phyloP scores from a whole-genome alignment of 2,113 vertebrate genomes.

The Lagopus leucura region DNA sequence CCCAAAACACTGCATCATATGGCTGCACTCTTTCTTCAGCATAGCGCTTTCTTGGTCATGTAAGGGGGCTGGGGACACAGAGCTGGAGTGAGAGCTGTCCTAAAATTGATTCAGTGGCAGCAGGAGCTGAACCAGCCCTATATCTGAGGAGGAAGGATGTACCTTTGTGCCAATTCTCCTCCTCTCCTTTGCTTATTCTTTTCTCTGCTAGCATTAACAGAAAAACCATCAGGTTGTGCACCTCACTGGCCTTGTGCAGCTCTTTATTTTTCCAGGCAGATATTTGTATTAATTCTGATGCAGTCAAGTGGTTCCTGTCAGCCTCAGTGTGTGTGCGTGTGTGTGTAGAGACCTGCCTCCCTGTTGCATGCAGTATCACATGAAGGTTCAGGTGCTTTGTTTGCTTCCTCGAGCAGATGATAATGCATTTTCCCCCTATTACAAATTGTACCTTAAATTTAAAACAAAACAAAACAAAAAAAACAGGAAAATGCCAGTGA shows the following conservation, averaged over 20 bases:
- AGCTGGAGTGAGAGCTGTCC: not conserved
- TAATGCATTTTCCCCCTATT: not conserved
- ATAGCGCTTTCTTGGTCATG: not conserved
- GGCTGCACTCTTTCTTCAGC: not conserved
- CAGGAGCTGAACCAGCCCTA: not conserved
- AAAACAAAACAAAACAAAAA: not conserved
- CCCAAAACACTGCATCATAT: not conserved
- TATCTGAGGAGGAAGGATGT: not conserved
- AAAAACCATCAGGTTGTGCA: not conserved
- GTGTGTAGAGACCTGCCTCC: not conserved
- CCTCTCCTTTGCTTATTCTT: not conserved
- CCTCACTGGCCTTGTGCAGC: not conserved
- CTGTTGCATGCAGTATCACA: rapidly evolving
- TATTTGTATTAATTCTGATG: not conserved
- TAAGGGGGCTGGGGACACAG: not conserved
- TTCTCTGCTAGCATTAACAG: not conserved
- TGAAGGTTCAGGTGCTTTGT: not conserved
- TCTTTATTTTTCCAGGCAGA: not conserved
- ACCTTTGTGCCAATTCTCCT: not conserved
- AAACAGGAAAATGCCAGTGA: not conserved
- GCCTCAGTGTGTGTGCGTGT: not conserved
- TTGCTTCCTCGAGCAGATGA: not conserved
- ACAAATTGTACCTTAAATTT: not conserved
- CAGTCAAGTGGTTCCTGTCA: not conserved
- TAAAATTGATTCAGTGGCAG: not conserved